These are phyloP conservation scores for Ctenoplectra terminalis DNA, from an alignment of 1,140 invertebrate species.

Conservation along the genomic window DNA sequence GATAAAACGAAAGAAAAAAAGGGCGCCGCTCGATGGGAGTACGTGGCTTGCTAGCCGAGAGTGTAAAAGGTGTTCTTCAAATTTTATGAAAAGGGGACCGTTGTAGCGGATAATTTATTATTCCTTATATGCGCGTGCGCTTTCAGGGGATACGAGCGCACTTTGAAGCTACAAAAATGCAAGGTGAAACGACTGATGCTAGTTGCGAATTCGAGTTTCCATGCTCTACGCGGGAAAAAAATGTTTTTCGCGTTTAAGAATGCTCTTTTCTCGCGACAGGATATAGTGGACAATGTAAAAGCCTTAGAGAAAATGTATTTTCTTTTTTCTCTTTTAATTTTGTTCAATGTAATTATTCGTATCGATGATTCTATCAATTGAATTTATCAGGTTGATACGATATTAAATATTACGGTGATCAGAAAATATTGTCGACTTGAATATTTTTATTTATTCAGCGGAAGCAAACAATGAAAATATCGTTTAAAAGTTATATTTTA, in stretches of 20 bases:
- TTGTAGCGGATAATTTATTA: conserved; percentile 29
- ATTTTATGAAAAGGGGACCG: conserved; percentile 53
- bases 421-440: too few species aligned
- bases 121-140: conserved; percentile 22
- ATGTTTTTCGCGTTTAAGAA: conserved; percentile 1
- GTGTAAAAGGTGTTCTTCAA: conserved; percentile 53
- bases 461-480: too few species aligned
- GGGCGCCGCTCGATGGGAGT: conserved; percentile 16
- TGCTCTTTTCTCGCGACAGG: conserved; percentile 7
- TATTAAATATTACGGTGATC: too few species aligned
- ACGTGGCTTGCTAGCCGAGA: conserved; percentile 1
- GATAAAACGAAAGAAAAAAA: conserved; percentile 32
- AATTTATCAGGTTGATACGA: too few species aligned
- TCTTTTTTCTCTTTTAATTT: too few species aligned
- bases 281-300: not conserved
- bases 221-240: not conserved
- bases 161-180: conserved; percentile 5
- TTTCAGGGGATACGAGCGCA: not conserved
- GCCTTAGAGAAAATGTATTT: too few species aligned
- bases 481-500: too few species aligned
- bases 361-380: too few species aligned
- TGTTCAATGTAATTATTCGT: too few species aligned
- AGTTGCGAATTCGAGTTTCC: not conserved
- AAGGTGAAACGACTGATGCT: not conserved
- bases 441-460: too few species aligned